Conservation (phyloP, 2,797 vertebrate genomes). For the Nannoperca australis region DNA sequence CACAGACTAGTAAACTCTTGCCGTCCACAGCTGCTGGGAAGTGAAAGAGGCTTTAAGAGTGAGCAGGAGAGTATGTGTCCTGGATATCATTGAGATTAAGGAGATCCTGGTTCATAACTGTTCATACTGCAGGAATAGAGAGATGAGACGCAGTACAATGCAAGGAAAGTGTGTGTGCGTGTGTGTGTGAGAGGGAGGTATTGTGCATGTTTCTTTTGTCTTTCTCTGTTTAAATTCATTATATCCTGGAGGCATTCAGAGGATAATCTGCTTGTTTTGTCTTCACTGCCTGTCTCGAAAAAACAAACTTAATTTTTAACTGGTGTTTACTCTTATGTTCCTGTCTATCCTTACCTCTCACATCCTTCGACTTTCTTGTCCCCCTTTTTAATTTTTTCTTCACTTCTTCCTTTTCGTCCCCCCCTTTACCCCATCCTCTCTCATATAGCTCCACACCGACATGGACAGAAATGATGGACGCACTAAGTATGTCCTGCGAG, state of each 20-base stretch:
- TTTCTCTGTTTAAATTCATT: constrained; percentile 68
- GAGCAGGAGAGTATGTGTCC: constrained; percentile 59
- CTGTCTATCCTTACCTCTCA: constrained; percentile 16
- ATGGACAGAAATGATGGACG: constrained; percentile 92
- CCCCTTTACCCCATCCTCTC: neutral
- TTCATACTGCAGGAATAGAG: constrained; percentile 42
- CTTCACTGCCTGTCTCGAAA: constrained; percentile 63
- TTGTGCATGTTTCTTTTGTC: constrained; percentile 63
- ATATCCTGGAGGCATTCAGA: constrained; percentile 64
- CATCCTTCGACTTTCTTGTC: constrained; percentile 13
- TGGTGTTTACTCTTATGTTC: constrained; percentile 59
- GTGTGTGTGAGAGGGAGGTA: constrained; percentile 30
- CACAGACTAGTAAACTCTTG: constrained; percentile 54
- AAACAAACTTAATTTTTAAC: constrained; percentile 76
- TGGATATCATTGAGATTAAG: constrained; percentile 70
- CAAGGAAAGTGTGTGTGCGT: constrained; percentile 27
- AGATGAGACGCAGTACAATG: constrained; percentile 30
- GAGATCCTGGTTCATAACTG: constrained; percentile 61
- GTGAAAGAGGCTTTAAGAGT: constrained; percentile 61
- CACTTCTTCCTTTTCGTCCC: constrained; percentile 11
- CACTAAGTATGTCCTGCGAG: constrained; percentile 91
- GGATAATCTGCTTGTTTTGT: constrained; percentile 77
- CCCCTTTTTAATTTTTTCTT: neutral
- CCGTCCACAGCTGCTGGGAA: constrained; percentile 53
- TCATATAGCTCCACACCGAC: constrained; percentile 89